A percentile compares a stretch with the other conserved stretches of the same genome.
These are phyloP conservation scores for Gyrodactylus salaris DNA, from an alignment of 1,140 invertebrate genomes.

Conservation along the genomic window DNA sequence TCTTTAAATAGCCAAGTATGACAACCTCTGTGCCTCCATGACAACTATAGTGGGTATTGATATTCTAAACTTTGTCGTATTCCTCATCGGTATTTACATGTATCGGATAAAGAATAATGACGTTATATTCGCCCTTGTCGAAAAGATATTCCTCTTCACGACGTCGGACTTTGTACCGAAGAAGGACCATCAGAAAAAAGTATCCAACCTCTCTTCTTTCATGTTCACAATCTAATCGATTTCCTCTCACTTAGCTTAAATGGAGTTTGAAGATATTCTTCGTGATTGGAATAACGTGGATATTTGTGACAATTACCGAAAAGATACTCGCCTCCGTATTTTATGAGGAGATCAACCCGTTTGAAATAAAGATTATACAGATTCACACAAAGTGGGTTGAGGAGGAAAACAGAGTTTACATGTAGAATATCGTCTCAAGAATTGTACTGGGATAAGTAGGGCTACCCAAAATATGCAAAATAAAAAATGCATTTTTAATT, in stretches of 20 bases:
- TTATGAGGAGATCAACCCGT: background rate
- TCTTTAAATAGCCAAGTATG: too few relatives aligned
- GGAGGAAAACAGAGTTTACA: too few relatives aligned
- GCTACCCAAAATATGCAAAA: too few relatives aligned
- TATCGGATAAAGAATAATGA: background rate
- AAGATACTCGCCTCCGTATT: background rate
- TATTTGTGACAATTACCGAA: background rate
- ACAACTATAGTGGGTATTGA: background rate
- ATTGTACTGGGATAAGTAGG: too few relatives aligned
- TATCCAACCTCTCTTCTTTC: background rate
- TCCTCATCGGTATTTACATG: background rate
- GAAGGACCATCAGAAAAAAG: background rate
- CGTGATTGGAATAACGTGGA: background rate
- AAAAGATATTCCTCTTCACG: background rate
- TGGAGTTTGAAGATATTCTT: background rate
- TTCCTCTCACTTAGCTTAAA: background rate
- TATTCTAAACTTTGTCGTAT: background rate
- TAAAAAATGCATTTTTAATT: too few relatives aligned
- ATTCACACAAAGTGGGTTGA: background rate
- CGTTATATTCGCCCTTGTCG: background rate
- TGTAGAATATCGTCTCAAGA: too few relatives aligned
- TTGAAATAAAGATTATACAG: background rate
- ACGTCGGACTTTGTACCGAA: background rate
- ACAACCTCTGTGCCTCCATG: background rate
- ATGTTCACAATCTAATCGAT: background rate